Conservation (phyloP, 1,140 invertebrate genomes). For the Dysdera silvatica region DNA sequence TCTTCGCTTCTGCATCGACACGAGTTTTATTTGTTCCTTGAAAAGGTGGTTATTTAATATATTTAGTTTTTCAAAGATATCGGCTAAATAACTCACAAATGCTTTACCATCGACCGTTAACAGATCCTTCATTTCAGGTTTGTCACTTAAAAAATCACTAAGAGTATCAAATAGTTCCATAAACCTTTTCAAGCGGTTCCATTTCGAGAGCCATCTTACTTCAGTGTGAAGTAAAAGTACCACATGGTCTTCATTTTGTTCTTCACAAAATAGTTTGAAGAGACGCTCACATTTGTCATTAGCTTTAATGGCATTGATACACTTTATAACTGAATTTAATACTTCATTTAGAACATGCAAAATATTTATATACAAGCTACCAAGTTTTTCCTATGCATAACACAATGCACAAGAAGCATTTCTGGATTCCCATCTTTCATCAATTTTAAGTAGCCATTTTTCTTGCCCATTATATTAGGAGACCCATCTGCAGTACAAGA, state of each 20-base stretch:
- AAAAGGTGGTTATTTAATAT: conserved; percentile 17
- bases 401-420: conserved; percentile 11
- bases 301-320: neutral
- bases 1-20: conserved; percentile 23
- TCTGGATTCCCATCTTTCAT: conserved; percentile 19
- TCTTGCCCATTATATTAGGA: conserved; percentile 7
- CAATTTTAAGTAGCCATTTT: conserved; percentile 15
- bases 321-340: conserved; percentile 5
- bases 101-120: conserved; percentile 25
- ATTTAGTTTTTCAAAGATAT: conserved; percentile 26
- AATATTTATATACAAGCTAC: conserved; percentile 1
- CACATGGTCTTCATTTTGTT: neutral
- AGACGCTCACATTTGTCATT: neutral
- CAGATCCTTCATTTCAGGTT: conserved; percentile 3
- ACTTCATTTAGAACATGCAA: neutral
- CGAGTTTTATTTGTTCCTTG: conserved; percentile 24
- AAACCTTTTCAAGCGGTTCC: conserved; percentile 11
- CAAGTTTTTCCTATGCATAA: conserved; percentile 8
- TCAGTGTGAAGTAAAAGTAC: neutral
- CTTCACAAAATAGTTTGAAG: neutral
- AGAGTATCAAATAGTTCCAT: neutral
- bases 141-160: conserved; percentile 13
- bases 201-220: conserved; percentile 20
- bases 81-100: conserved; percentile 22
- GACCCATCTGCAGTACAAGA: neutral